These are phyloP conservation scores for Alouatta palliata DNA, from an alignment of 2,113 vertebrate genomes.

Conservation along the genomic window DNA sequence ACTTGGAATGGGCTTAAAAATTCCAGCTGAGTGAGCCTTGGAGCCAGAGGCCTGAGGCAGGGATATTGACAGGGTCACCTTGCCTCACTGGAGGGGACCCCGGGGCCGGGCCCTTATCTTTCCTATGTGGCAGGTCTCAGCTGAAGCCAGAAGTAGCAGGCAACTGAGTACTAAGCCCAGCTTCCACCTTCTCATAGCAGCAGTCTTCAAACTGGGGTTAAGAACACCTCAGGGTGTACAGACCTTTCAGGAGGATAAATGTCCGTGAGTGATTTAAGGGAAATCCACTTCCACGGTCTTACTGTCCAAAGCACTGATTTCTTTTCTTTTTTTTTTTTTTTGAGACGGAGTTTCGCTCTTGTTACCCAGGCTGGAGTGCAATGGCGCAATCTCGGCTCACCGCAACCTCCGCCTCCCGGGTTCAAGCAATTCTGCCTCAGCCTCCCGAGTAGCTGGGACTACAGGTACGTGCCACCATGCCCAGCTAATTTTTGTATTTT, in stretches of 20 bases:
- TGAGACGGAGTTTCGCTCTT: too few relatives aligned
- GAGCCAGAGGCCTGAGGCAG: background rate
- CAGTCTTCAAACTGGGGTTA: background rate
- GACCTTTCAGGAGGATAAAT: background rate
- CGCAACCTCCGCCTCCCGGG: too few relatives aligned
- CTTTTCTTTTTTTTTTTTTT: too few relatives aligned
- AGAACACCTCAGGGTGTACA: background rate
- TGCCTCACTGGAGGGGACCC: background rate
- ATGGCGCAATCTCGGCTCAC: too few relatives aligned
- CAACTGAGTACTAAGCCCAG: background rate
- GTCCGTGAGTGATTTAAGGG: background rate
- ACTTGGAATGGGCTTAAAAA: background rate
- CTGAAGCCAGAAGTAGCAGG: background rate
- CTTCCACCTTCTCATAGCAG: background rate
- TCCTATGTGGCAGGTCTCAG: background rate
- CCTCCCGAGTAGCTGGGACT: too few relatives aligned
- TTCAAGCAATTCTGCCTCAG: too few relatives aligned
- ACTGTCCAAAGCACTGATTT: slow-evolving; percentile 8
- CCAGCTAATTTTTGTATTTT: too few relatives aligned
- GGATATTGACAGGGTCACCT: background rate
- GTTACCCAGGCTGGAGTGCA: too few relatives aligned
- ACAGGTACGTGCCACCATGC: too few relatives aligned
- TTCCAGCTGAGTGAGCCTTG: background rate
- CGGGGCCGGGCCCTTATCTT: background rate
- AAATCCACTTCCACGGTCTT: background rate